Percentiles rank a stretch among this genome's conserved stretches.
phyloP scores from a whole-genome alignment of 1,140 invertebrate species.

The Drosophila simulans region DNA sequence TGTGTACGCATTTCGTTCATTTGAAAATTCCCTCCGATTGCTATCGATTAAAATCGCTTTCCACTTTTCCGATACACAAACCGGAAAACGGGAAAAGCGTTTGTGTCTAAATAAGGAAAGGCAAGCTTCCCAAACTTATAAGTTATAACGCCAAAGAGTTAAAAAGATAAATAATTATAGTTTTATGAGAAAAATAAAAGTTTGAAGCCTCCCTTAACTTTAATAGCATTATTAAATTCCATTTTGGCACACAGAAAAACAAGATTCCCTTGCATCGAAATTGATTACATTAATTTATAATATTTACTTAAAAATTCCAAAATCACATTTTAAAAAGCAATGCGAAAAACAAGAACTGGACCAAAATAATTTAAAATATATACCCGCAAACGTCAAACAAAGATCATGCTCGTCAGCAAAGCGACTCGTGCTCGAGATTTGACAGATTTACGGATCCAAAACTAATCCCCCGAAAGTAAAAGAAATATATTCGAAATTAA shows the following conservation, averaged over 20 bases:
- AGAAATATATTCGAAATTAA: conserved; percentile 23
- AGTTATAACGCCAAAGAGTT: no score
- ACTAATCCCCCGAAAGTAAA: conserved; percentile 38
- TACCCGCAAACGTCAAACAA: conserved; percentile 30
- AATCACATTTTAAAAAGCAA: neutral
- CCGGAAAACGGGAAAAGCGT: neutral
- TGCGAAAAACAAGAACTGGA: neutral
- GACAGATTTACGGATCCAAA: conserved; percentile 40
- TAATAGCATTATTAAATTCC: no score
- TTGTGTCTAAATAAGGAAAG: neutral
- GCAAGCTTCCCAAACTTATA: no score
- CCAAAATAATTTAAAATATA: conserved; percentile 1
- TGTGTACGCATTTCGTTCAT: neutral
- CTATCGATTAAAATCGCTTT: neutral
- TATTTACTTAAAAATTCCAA: no score
- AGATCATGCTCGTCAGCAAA: conserved; percentile 32
- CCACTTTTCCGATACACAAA: neutral
- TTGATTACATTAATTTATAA: no score
- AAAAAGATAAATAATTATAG: no score
- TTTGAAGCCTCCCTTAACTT: no score
- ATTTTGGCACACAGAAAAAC: no score
- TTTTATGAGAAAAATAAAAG: no score
- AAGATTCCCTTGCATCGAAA: no score
- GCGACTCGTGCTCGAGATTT: conserved; percentile 33
- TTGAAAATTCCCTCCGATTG: neutral